Conservation (phyloP, 2,113 vertebrate species). For the Cebus imitator region DNA sequence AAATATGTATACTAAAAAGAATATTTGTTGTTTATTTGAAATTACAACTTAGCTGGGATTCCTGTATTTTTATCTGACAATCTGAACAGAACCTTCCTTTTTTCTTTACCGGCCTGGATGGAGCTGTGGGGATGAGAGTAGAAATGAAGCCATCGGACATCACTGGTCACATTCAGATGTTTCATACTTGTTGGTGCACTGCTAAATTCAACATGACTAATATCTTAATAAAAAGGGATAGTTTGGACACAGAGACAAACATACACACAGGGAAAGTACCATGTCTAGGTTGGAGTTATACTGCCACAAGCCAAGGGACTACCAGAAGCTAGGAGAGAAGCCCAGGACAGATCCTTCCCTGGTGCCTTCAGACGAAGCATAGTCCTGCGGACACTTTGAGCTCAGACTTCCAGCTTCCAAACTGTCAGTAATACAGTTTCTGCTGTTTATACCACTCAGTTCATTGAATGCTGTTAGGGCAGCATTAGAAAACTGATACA, state of each 20-base stretch:
- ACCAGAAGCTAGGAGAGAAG: background rate
- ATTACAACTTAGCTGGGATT: background rate
- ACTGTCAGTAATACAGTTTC: background rate
- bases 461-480: background rate
- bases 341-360: background rate
- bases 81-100: background rate
- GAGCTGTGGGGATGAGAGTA: background rate
- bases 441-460: background rate
- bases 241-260: background rate
- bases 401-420: background rate
- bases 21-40: background rate
- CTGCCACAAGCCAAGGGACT: background rate
- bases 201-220: background rate
- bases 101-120: background rate
- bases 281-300: background rate
- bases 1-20: background rate
- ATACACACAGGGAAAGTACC: background rate
- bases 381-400: background rate
- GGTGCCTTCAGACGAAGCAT: background rate
- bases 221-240: background rate
- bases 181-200: no score
- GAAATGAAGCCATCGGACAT: background rate
- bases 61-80: background rate
- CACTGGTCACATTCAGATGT: background rate
- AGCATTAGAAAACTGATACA: background rate